A percentile compares a stretch with the other conserved stretches of the same genome.
Conservation (phyloP, 1,140 invertebrate species). For the Drosophila repletoides region DNA sequence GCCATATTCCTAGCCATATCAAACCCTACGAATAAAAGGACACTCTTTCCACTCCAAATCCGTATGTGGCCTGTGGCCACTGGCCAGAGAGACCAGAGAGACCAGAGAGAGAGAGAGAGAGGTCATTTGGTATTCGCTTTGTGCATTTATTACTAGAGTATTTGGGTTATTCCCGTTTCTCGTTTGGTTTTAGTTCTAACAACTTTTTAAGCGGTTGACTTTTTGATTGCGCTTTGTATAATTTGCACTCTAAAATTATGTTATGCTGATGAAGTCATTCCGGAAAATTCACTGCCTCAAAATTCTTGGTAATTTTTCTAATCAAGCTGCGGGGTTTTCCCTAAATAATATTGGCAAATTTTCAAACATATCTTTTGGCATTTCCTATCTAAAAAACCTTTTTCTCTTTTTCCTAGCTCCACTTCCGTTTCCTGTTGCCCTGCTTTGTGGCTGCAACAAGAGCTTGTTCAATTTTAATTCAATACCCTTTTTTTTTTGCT, state of each 20-base stretch:
- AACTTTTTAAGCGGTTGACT: constrained; percentile 7
- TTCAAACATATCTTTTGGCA: neutral
- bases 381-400: neutral
- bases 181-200: constrained; percentile 31
- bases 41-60: no score
- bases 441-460: constrained; percentile 16
- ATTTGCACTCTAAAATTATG: constrained; percentile 46
- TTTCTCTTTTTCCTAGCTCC: neutral
- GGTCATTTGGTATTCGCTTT: constrained; percentile 64
- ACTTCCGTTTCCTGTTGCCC: constrained; percentile 16
- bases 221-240: constrained; percentile 27
- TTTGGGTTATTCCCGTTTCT: constrained; percentile 58
- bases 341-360: neutral
- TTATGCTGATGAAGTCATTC: constrained; percentile 14
- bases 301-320: no score
- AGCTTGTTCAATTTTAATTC: constrained; percentile 35
- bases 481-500: constrained; percentile 9
- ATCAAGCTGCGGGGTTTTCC: neutral
- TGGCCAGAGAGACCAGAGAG: no score
- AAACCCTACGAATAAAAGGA: no score
- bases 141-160: constrained; percentile 44
- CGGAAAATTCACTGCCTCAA: neutral
- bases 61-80: constrained; percentile 14
- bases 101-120: no score
- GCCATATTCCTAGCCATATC: constrained; percentile 8